Evolutionary conservation across 1,140 invertebrate species (phyloP).

Genomic region (Ectropis grisescens): DNA sequence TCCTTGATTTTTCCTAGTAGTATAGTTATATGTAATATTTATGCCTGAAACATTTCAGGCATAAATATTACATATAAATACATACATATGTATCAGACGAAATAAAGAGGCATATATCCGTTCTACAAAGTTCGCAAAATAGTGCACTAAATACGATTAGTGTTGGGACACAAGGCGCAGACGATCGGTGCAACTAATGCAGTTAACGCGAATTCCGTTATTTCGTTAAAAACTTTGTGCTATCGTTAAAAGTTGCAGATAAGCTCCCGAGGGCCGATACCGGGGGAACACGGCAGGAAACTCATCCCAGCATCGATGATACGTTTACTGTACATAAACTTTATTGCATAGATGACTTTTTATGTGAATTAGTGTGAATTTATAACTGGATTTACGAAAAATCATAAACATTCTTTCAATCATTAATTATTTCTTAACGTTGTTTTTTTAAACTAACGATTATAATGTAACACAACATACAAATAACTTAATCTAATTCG

Average conservation of each 20-base stretch:
- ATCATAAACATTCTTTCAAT: too few species aligned
- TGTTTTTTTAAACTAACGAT: not conserved
- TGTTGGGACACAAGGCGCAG: slow-evolving; percentile 4
- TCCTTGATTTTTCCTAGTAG: too few species aligned
- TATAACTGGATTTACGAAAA: too few species aligned
- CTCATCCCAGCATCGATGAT: not conserved
- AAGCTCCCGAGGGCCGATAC: slow-evolving; percentile 29
- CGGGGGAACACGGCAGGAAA: not conserved
- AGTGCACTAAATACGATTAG: slow-evolving; percentile 7
- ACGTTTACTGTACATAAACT: not conserved
- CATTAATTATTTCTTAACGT: not conserved
- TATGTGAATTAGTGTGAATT: not conserved
- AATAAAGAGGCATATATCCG: too few species aligned
- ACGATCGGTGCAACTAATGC: slow-evolving; percentile 43
- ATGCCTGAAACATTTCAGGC: too few species aligned
- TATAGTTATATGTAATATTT: too few species aligned
- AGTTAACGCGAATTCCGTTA: slow-evolving; percentile 47
- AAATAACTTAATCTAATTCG: too few species aligned
- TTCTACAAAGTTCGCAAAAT: too few species aligned
- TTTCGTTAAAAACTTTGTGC: slow-evolving; percentile 60
- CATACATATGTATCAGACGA: too few species aligned
- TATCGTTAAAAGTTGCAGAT: slow-evolving; percentile 58
- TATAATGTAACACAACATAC: too few species aligned
- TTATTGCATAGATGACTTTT: not conserved
- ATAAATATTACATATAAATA: too few species aligned